These are phyloP conservation scores for Penaeus japonicus DNA, from an alignment of 1,140 invertebrate species.

Conservation along the genomic window DNA sequence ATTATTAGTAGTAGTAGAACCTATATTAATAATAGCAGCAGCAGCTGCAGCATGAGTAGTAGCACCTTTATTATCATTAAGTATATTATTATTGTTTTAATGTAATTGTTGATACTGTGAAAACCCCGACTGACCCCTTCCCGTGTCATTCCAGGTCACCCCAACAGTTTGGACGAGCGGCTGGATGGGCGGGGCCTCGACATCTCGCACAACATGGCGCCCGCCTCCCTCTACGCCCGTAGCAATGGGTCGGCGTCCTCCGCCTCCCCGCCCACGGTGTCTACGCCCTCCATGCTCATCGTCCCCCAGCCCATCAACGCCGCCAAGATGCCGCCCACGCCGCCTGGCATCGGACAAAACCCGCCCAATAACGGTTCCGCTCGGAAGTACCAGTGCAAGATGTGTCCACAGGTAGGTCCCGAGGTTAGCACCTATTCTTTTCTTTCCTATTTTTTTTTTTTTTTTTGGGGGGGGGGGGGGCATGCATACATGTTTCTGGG, in stretches of 20 bases:
- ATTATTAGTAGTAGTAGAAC: too few relatives aligned
- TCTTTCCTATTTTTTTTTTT: too few relatives aligned
- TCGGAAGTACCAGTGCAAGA: constrained; percentile 94
- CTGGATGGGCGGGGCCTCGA: constrained; percentile 40
- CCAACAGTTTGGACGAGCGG: constrained; percentile 40
- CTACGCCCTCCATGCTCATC: constrained; percentile 76
- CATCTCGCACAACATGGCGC: constrained; percentile 57
- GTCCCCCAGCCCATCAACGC: constrained; percentile 92
- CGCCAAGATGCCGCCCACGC: constrained; percentile 69
- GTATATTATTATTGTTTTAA: neutral
- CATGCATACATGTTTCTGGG: too few relatives aligned
- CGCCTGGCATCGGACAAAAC: constrained; percentile 57
- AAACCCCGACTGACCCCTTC: neutral
- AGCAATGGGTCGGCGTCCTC: constrained; percentile 66
- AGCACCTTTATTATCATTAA: neutral
- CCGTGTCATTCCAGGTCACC: constrained; percentile 23
- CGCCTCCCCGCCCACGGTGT: constrained; percentile 66
- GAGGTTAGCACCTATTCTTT: too few relatives aligned
- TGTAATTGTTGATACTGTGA: neutral
- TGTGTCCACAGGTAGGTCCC: constrained; percentile 93
- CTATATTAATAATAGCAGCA: too few relatives aligned
- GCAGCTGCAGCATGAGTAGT: too few relatives aligned
- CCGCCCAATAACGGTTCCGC: constrained; percentile 62
- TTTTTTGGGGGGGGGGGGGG: too few relatives aligned
- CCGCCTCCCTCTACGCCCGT: constrained; percentile 61